Evolutionary conservation across 2,888 invertebrate species (phyloP).

Genomic region (Craniophora ligustri): DNA sequence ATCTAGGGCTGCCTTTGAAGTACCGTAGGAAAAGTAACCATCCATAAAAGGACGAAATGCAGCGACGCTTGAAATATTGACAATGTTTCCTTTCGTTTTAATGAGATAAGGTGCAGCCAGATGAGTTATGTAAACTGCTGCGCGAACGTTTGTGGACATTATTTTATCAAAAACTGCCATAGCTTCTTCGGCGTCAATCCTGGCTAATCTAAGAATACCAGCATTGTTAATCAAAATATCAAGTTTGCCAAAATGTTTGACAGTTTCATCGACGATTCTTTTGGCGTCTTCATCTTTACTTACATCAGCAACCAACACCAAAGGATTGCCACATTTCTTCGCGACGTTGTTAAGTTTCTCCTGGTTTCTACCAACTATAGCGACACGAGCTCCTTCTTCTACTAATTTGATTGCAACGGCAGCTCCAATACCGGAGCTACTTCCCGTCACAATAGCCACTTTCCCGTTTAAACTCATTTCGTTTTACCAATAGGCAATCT

Average conservation of each 20-base stretch:
- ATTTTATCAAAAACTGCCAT: slow-evolving; percentile 24
- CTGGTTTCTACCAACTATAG: slow-evolving; percentile 1
- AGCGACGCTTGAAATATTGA: slow-evolving; percentile 88
- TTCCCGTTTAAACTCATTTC: neutral
- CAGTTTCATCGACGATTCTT: slow-evolving; percentile 28
- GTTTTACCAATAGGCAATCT: neutral
- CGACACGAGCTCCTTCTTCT: slow-evolving; percentile 1
- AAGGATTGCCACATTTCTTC: neutral
- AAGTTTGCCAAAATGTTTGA: slow-evolving; percentile 30
- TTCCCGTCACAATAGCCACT: slow-evolving; percentile 4
- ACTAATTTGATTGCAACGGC: slow-evolving; percentile 1
- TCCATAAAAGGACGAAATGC: neutral
- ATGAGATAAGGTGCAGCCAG: slow-evolving; percentile 51
- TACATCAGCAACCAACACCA: slow-evolving; percentile 24
- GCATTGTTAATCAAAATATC: slow-evolving; percentile 47
- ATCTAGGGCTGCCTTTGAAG: slow-evolving; percentile 56
- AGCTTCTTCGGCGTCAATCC: slow-evolving; percentile 19
- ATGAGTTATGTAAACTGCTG: slow-evolving; percentile 34
- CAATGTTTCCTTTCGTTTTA: slow-evolving; percentile 89
- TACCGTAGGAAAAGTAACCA: slow-evolving; percentile 26
- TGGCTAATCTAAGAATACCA: slow-evolving; percentile 6
- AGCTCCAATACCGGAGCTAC: slow-evolving; percentile 6
- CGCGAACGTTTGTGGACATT: slow-evolving; percentile 37
- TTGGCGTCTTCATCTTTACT: slow-evolving; percentile 30
- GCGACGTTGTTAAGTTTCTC: neutral